Base-by-base conservation (phyloP, 1,140 invertebrate genomes). In the Cephus cinctus region DNA sequence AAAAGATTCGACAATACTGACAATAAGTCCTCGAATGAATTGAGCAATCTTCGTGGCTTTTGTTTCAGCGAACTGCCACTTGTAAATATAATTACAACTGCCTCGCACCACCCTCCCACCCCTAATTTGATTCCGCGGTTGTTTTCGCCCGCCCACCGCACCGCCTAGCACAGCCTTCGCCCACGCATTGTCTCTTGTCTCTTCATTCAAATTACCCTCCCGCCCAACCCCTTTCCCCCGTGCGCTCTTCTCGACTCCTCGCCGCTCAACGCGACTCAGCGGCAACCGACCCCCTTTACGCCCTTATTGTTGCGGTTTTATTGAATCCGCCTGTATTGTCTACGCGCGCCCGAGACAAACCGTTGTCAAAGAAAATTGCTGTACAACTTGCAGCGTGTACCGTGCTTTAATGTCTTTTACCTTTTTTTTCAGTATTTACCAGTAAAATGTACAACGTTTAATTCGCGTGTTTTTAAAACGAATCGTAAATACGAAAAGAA, bases 71-170 rank as follows among this genome's bases (percentile, higher is more conserved):
- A 69, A 71, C 61, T 69, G 65, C 70, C 70, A 75, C 71, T 75
- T 74, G 71, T 75, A 74, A 75, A 75, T 75, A 75, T 74, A 75
- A 75, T 75, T 74, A 74, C 69, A 64, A 56, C 61, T 53, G 47
- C 53, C 50, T 31, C 12, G 12, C 15, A 38, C 25, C 46, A 45
- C 21, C 44, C 20, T 41, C 30, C 21, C 46, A 44, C 56, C 55
- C 61, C 71, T 76, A 74, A 76, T 76, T 76, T 73, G 72, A 76
- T 76, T 75, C 70, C 64, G 65, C 67, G 71, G 71, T 75, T 76
- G 72, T 75, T 76, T 76, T 74, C 72, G 67, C 52, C 63, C 63
- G 50, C 50, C 43, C 52, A 44, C 12, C 40, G 19, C 48, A 43
- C 34, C 34, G 11, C 48, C 52, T 50, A 54, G 56, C 59, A 56